Evolutionary conservation across 1,140 invertebrate genomes (phyloP), one percentile per base, ranked within the genome.

Genomic region (Rhynchophorus ferrugineus): DNA sequence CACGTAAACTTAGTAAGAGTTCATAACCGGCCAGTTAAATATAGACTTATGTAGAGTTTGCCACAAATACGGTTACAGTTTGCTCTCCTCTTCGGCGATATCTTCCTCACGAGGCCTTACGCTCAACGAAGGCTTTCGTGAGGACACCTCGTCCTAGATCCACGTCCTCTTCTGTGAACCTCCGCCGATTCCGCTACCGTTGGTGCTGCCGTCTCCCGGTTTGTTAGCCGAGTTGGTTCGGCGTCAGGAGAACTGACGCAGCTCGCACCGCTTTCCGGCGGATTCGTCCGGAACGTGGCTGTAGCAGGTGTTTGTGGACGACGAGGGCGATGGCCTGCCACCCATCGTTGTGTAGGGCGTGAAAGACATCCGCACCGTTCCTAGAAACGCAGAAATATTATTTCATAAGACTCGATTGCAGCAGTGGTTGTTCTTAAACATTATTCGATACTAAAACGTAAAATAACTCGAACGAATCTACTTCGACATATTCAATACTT

Each of bases 301-400:
- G 45, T 62, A 64, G 46, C 49, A 62, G 2, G 62, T 64, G 48
- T 62, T 60, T 6, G 58, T 58, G 0, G 62, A 61, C 3, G 59
- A 58, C 2, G 59, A 60, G 6, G 53, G 59, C 13, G 56, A 58
- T 5, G 57, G 59, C 19, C 61, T 8, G 18, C 42, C 54, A 2
- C 57, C 54, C 43, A 61, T 61, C 46, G 58, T 57, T 14, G 53
- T 59, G 35, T 52, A 52, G 6, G 50, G 50, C 14, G 44, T 52
- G 50, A 36, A 52, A 33, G 50, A 52, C 19, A 60, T 58, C 11
- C 61, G 51, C 3, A 64, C 43, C 6, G 62, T 64, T 53, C 62
- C 62, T 64, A 47, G 17, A 58, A 60, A 22, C 2, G 18, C 35
- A 19, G 8, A 14, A 48, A 20, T 20, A 11, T 36, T 38, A 35